phyloP scores from a whole-genome alignment of 2,888 invertebrate genomes.

The Carterocephalus palaemon region DNA sequence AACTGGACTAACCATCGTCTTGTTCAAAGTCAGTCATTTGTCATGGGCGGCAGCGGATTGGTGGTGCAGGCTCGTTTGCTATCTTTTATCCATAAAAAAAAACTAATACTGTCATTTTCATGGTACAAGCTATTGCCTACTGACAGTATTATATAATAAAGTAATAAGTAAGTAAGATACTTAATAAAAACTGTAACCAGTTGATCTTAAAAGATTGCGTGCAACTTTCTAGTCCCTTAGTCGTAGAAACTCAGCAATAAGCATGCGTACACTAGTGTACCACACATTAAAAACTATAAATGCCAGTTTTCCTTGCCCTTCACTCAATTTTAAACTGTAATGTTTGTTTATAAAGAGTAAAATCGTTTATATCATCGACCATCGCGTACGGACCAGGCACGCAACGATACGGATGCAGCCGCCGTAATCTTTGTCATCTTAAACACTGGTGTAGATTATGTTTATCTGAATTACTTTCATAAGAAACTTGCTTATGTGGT shows the following conservation, averaged over 20 bases:
- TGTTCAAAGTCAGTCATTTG: too few relatives aligned
- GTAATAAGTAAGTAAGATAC: too few relatives aligned
- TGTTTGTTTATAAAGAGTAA: neutral
- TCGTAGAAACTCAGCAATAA: constrained; percentile 14
- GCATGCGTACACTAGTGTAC: constrained; percentile 6
- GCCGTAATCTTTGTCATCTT: constrained; percentile 22
- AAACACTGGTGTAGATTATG: constrained; percentile 11
- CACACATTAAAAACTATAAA: constrained; percentile 5
- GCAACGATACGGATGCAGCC: constrained; percentile 20
- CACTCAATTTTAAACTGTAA: neutral
- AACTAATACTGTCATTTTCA: too few relatives aligned
- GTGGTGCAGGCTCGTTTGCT: too few relatives aligned
- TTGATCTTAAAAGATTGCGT: too few relatives aligned
- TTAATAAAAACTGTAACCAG: too few relatives aligned
- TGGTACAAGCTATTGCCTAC: too few relatives aligned
- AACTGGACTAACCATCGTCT: too few relatives aligned
- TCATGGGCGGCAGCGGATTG: too few relatives aligned
- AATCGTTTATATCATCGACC: neutral
- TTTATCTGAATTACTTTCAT: constrained; percentile 12
- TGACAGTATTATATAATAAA: too few relatives aligned
- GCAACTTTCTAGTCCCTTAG: constrained; percentile 19
- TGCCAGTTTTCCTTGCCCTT: neutral
- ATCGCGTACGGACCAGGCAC: constrained; percentile 8
- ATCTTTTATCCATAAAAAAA: too few relatives aligned
- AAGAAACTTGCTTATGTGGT: constrained; percentile 1